Conservation (phyloP, 2,113 vertebrate genomes). For the Origma solitaria region DNA sequence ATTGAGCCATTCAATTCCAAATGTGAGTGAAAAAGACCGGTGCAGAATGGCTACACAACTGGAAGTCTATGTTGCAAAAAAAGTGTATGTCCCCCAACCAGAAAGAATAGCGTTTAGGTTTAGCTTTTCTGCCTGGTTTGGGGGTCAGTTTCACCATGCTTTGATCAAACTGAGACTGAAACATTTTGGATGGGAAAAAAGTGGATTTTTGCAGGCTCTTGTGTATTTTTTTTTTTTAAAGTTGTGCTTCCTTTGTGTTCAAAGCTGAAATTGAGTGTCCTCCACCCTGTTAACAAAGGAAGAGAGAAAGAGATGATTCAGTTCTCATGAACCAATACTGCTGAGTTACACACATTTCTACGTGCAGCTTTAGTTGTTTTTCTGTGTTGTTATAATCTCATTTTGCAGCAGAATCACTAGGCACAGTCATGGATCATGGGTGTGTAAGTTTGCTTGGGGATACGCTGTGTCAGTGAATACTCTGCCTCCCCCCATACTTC, state of each 20-base stretch:
- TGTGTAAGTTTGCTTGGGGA: slow-evolving; percentile 1
- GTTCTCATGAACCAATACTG: neutral
- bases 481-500: neutral
- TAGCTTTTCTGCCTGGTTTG: neutral
- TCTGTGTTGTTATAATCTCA: slow-evolving; percentile 6
- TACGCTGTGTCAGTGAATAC: neutral
- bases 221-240: neutral
- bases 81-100: neutral
- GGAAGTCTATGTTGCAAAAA: slow-evolving; percentile 5
- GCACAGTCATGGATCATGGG: neutral
- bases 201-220: neutral
- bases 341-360: slow-evolving; percentile 17
- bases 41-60: neutral
- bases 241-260: neutral
- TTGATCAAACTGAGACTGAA: neutral
- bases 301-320: slow-evolving; percentile 28
- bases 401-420: slow-evolving; percentile 37
- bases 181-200: neutral
- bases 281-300: slow-evolving; percentile 32
- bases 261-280: neutral
- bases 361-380: neutral
- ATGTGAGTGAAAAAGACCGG: neutral
- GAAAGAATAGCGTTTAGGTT: slow-evolving; percentile 3
- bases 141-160: neutral
- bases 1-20: neutral